Conservation (phyloP, 2,888 invertebrate species). For the Pecten maximus region DNA sequence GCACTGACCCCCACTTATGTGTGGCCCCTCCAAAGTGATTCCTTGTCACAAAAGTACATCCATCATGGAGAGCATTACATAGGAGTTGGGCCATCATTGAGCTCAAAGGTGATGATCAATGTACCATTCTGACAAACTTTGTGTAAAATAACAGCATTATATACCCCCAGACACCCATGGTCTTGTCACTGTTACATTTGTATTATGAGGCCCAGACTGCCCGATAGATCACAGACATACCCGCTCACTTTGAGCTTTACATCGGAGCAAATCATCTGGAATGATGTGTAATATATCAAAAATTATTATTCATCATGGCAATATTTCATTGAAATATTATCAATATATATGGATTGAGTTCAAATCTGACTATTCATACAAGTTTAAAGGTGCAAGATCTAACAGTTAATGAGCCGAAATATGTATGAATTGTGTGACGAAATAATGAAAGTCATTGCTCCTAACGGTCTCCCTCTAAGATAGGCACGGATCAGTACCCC, state of each 20-base stretch:
- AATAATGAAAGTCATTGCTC: not conserved
- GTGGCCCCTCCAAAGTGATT: not conserved
- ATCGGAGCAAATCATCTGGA: not conserved
- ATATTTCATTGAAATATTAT: not conserved
- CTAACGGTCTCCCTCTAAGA: not conserved
- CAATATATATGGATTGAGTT: not conserved
- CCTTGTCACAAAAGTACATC: not conserved
- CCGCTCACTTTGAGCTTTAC: not conserved
- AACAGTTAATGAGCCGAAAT: not conserved
- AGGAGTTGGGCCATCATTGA: not conserved
- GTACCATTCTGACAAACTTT: not conserved
- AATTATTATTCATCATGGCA: not conserved
- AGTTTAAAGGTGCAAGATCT: not conserved
- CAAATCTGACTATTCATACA: not conserved
- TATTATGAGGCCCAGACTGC: not conserved
- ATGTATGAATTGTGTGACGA: not conserved
- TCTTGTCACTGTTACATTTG: not conserved
- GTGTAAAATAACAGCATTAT: not conserved
- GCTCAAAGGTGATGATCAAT: not conserved
- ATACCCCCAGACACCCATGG: not conserved
- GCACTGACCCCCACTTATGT: not conserved
- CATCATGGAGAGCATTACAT: not conserved
- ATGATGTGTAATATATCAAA: not conserved
- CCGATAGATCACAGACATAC: not conserved
- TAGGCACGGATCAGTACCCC: not conserved